A percentile compares a stretch with the other conserved stretches of the same genome.
These are phyloP conservation scores for Ornithoptera alexandrae DNA, from an alignment of 2,888 invertebrate species.

Conservation along the genomic window DNA sequence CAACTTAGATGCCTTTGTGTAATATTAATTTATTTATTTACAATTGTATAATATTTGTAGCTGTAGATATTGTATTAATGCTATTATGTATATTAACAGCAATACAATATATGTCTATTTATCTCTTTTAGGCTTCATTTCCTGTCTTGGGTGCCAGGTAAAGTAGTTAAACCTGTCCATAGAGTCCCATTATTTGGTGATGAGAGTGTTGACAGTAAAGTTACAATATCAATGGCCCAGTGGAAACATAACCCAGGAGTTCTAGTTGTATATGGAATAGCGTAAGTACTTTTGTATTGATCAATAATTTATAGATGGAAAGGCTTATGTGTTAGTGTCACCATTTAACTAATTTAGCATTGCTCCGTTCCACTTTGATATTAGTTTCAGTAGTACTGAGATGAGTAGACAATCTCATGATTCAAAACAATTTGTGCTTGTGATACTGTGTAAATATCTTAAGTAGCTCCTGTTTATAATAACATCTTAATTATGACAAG, in stretches of 20 bases:
- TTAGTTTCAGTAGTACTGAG: too few relatives aligned
- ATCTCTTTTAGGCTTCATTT: conserved; percentile 61
- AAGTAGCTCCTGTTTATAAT: too few relatives aligned
- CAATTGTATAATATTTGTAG: too few relatives aligned
- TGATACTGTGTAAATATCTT: too few relatives aligned
- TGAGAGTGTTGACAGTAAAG: conserved; percentile 81
- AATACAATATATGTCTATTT: background rate
- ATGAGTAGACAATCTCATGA: too few relatives aligned
- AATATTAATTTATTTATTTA: too few relatives aligned
- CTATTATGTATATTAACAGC: background rate
- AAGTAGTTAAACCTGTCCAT: conserved; percentile 66
- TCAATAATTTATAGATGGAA: background rate
- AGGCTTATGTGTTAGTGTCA: background rate
- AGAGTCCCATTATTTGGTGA: conserved; percentile 81
- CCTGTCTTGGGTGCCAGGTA: conserved; percentile 71
- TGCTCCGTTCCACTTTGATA: too few relatives aligned
- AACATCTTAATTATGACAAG: too few relatives aligned
- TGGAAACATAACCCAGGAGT: conserved; percentile 81
- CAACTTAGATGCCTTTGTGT: too few relatives aligned
- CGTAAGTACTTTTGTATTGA: conserved; percentile 54
- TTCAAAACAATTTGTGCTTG: too few relatives aligned
- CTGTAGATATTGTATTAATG: background rate
- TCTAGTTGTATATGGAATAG: conserved; percentile 81
- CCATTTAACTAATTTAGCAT: too few relatives aligned
- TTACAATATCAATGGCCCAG: conserved; percentile 82